Base-by-base conservation (phyloP, 2,113 vertebrate species). In the Dicerorhinus sumatrensis region DNA sequence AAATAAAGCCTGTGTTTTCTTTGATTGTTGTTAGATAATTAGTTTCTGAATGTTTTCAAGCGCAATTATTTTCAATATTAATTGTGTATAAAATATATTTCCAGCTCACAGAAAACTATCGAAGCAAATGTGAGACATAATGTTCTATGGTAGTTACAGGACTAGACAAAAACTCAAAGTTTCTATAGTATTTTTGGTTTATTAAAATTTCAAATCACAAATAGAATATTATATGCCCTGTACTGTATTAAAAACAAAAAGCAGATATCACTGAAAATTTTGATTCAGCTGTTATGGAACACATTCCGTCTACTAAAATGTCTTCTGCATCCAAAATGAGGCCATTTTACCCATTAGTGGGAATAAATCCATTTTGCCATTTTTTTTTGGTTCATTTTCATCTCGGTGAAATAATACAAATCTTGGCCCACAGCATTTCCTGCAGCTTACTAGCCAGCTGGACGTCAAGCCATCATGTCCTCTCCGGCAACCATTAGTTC, bases 391-490 rank as follows among this genome's bases (percentile, higher is more conserved):
- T 85, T 95, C 83, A 85, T 96, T 96, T 96, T 96, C 76, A 91
- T 96, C 94, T 94, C 76, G 51, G 65, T 85, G 54, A 83, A 96
- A 65, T 91, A 92, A 92, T 91, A 94, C 42, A 80, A 84, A 83
- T 89, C 90, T 93, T 97, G 97, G 97, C 94, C 84, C 2, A 3
- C 3, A 20, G 48, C 83, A 86, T 91, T 98, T 98, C 97, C 97
- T 98, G 96, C 0, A 1, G 88, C 76, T 97, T 97, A 85, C 94
- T 91, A 96, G 97, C 60, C 94, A 95, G 92, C 70, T 96, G 96
- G 84, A 96, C 92, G 87, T 96, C 92, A 89, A 88, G 84, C 83
- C 56, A 56, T 62, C 84, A 39, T 3, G 20, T 96, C 84, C 76
- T 96, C 87, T 96, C 8, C 6, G 76, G 62, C 79, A 88, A 51